Evolutionary conservation across 2,113 vertebrate genomes (phyloP), one percentile per base, ranked within the genome.

Genomic region (Ctenodactylus gundi): DNA sequence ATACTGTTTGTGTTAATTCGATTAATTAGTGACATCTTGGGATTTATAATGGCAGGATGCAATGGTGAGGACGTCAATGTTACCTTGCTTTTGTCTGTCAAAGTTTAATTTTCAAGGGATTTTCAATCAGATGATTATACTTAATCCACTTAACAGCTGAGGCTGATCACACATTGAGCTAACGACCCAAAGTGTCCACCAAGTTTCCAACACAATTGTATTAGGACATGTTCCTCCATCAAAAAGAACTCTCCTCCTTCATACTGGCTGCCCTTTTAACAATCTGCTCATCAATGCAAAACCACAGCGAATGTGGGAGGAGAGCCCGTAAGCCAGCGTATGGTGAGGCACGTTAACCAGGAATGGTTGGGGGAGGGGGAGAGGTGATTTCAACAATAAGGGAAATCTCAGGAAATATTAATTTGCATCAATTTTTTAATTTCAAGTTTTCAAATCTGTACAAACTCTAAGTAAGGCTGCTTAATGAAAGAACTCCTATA

Each of bases 41-140:
- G 53, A 41, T 65, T 60, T 9, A 55, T 27, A 72, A 75, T 39
- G 27, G 53, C 41, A 46, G n/a, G 15, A 60, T 39, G 20, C 39
- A 51, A 77, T 23, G 5, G 20, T 41, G 10, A 41, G 9, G 46
- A 7, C 34, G 27, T 39, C 41, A 68, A 8, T 34, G 41, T 21
- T 53, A 72, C 21, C 31, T 77, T 70, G 10, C 17, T 62, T 81
- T 31, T 58, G 31, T 34, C 20, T 12, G 41, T 12, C 17, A n/a
- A 39, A 34, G 15, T 46, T 46, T 76, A 57, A n/a, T n/a, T 44
- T 49, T 41, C 39, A 58, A 83, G 46, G 49, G 81, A 70, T 55
- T 85, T 88, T 51, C 75, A 85, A 65, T 76, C n/a, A 77, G 46
- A 39, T 62, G 49, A 60, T 10, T 27, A 75, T 46, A 68, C 29